Base-by-base conservation (phyloP, 1,140 invertebrate species). In the Proctacanthus coquilletti region DNA sequence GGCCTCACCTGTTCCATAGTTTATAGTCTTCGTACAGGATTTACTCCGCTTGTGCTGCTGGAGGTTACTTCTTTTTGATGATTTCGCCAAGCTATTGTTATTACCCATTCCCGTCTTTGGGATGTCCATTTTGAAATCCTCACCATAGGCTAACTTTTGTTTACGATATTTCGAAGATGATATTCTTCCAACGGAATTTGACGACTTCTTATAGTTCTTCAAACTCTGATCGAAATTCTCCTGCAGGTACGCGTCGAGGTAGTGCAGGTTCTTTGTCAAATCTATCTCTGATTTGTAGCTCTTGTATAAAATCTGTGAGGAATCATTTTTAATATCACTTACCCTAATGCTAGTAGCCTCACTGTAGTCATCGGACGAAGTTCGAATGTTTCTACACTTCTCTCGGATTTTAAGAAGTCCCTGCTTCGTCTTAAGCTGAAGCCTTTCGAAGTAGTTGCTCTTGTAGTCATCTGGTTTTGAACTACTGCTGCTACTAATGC, bases 281-380 rank as follows among this genome's bases (percentile, higher is more conserved):
- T 60, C 57, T 4, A 60, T 53, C 44, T 60, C 57, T 1, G 56
- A 60, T 29, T 60, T 60, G 40, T 60, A 60, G 38, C 56, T 58
- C 40, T 60, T 60, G 25, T 60, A 60, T 30, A 57, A 49, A 18
- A 51, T 54, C 19, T 58, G 52, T 8, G 27, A 57, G 56, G 18
- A 32, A 19, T 38, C 34, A n/a, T n/a, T n/a, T n/a, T n/a, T n/a
- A n/a, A n/a, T n/a, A n/a, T n/a, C n/a, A n/a, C n/a, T n/a, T n/a
- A n/a, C n/a, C n/a, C n/a, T n/a, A n/a, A n/a, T n/a, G n/a, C n/a
- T n/a, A n/a, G n/a, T n/a, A n/a, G n/a, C n/a, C n/a, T n/a, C n/a
- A n/a, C n/a, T n/a, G n/a, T n/a, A n/a, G n/a, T 25, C 23, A 25
- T 8, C n/a, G 6, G 23, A 25, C n/a, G n/a, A 18, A n/a, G 46